Conservation (phyloP, 2,888 invertebrate species). For the Steromphala cineraria region DNA sequence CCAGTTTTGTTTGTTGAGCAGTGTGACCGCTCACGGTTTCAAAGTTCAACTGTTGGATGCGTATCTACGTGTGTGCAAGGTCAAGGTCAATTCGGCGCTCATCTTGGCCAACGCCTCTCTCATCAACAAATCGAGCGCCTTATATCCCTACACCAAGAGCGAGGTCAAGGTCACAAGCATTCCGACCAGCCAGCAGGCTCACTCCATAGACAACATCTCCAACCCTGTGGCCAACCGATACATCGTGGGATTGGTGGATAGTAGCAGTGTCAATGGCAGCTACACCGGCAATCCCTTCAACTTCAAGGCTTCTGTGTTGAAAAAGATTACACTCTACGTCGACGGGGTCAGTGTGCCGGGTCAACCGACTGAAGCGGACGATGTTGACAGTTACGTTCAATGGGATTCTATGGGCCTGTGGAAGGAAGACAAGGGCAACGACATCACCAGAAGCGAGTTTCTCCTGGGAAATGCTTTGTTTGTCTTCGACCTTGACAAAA, state of each 20-base stretch:
- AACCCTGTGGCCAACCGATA: not conserved
- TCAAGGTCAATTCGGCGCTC: not conserved
- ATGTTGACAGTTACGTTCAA: not conserved
- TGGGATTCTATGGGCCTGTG: not conserved
- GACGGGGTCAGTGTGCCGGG: not conserved
- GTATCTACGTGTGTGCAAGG: not conserved
- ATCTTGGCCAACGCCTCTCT: not conserved
- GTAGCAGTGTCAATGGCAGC: not conserved
- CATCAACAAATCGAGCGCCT: not conserved
- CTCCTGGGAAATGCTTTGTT: not conserved
- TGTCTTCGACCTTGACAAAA: not conserved
- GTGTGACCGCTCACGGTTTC: not conserved
- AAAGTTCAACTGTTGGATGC: not conserved
- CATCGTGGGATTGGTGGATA: not conserved
- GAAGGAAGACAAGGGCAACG: not conserved
- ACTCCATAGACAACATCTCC: not conserved
- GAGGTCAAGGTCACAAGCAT: slow-evolving; percentile 9
- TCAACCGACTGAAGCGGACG: not conserved
- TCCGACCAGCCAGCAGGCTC: not conserved
- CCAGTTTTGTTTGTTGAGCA: not conserved
- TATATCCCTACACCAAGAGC: not conserved
- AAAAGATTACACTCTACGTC: not conserved
- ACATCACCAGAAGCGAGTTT: slow-evolving; percentile 6
- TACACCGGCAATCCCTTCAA: not conserved
- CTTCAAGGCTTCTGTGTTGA: not conserved